These are phyloP conservation scores for Xestobium rufovillosum DNA, from an alignment of 2,888 invertebrate species.

Conservation along the genomic window DNA sequence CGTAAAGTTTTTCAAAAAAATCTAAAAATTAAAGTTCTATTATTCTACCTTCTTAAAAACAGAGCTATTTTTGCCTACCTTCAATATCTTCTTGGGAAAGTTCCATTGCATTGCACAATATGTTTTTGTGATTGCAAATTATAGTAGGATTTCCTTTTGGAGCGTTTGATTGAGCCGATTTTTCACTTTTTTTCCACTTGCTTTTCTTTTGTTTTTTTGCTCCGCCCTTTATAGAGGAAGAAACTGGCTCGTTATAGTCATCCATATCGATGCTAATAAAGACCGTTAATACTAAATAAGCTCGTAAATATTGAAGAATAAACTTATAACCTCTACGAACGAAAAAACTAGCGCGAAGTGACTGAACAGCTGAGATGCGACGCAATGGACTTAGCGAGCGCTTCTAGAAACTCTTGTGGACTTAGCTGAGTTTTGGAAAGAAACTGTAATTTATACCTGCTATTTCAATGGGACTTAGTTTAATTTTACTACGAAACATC, in stretches of 20 bases:
- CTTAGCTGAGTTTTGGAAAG: conserved; percentile 1
- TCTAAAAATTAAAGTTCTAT: no score
- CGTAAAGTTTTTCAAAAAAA: conserved; percentile 1
- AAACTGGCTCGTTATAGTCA: no score
- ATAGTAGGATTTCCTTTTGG: conserved; percentile 1
- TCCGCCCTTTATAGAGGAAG: neutral
- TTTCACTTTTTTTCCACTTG: conserved; percentile 1
- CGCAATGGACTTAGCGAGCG: no score
- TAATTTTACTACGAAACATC: no score
- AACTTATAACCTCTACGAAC: no score
- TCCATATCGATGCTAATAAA: no score
- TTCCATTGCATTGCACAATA: no score
- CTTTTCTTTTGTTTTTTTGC: neutral
- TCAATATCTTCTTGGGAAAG: conserved; percentile 2
- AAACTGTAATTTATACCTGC: neutral
- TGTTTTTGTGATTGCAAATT: neutral
- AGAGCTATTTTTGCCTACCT: neutral
- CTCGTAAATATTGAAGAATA: no score
- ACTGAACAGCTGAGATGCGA: no score
- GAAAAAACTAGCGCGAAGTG: no score
- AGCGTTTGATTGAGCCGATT: conserved; percentile 3
- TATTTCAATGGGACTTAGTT: no score
- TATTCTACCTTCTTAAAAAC: neutral
- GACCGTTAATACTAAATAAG: no score
- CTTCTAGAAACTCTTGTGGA: conserved; percentile 1